Conservation (phyloP, 2,888 invertebrate genomes). For the Agrochola lychnidis region DNA sequence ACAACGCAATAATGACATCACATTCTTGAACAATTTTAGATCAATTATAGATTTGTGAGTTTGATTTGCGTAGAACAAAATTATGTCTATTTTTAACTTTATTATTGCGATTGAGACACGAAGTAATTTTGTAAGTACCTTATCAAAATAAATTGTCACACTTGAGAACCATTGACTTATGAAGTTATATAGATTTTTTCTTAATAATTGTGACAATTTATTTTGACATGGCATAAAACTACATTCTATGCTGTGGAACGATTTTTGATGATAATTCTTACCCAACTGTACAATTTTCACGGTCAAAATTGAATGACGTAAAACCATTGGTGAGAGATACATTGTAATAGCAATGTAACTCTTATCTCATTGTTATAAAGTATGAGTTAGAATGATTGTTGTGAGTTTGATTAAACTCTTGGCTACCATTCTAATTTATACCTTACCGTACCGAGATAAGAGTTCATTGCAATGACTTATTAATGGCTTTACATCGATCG, state of each 20-base stretch:
- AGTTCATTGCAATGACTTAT: not conserved
- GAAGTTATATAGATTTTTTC: too few relatives aligned
- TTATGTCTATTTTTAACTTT: slow-evolving; percentile 10
- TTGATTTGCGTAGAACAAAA: not conserved
- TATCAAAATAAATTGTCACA: not conserved
- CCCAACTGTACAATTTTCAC: not conserved
- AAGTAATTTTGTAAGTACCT: too few relatives aligned
- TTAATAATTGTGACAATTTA: too few relatives aligned
- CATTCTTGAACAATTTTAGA: not conserved
- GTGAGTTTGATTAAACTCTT: not conserved
- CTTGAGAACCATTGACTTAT: too few relatives aligned
- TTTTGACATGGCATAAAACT: not conserved
- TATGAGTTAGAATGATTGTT: not conserved
- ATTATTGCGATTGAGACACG: not conserved
- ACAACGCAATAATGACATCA: slow-evolving; percentile 16
- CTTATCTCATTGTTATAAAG: not conserved
- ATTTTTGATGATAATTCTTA: not conserved
- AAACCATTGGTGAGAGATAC: too few relatives aligned
- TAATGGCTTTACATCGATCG: not conserved
- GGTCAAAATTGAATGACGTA: not conserved
- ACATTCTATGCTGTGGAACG: not conserved
- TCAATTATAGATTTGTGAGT: slow-evolving; percentile 5
- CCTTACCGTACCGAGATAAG: not conserved
- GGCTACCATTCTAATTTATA: not conserved
- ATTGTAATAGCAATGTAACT: not conserved